Evolutionary conservation across 2,113 vertebrate species (phyloP).

Genomic region (Hyla sarda): DNA sequence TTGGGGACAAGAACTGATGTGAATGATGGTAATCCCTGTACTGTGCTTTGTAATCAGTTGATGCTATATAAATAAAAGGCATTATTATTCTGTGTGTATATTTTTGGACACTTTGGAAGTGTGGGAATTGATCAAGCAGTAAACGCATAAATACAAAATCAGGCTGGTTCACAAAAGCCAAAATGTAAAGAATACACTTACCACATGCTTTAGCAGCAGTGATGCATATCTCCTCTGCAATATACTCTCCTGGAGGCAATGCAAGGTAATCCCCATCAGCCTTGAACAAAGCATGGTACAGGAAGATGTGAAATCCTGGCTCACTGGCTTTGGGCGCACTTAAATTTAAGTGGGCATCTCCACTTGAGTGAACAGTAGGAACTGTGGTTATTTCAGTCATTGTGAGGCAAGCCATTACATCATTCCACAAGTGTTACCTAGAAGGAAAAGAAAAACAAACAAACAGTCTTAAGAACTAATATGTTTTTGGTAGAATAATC

Average conservation of each 20-base stretch:
- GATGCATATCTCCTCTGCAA: conserved; percentile 89
- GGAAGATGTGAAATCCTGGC: conserved; percentile 78
- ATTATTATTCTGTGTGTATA: too few relatives aligned
- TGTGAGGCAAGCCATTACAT: conserved; percentile 83
- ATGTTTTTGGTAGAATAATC: too few relatives aligned
- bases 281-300: conserved; percentile 79
- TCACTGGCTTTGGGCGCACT: conserved; percentile 70
- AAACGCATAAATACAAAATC: too few relatives aligned
- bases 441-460: background rate
- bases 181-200: conserved; percentile 68
- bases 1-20: too few relatives aligned
- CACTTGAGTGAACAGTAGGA: conserved; percentile 69
- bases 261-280: conserved; percentile 72
- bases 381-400: conserved; percentile 77
- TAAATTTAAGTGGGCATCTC: conserved; percentile 70
- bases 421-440: conserved; percentile 36
- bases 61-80: too few relatives aligned
- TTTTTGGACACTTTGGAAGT: too few relatives aligned
- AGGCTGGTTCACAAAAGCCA: too few relatives aligned
- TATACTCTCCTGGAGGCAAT: conserved; percentile 84
- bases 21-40: too few relatives aligned
- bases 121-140: too few relatives aligned
- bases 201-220: conserved; percentile 89
- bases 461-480: background rate
- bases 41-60: too few relatives aligned